Evolutionary conservation across 1,140 invertebrate species (phyloP).

Genomic region (Scylla paramamosain): DNA sequence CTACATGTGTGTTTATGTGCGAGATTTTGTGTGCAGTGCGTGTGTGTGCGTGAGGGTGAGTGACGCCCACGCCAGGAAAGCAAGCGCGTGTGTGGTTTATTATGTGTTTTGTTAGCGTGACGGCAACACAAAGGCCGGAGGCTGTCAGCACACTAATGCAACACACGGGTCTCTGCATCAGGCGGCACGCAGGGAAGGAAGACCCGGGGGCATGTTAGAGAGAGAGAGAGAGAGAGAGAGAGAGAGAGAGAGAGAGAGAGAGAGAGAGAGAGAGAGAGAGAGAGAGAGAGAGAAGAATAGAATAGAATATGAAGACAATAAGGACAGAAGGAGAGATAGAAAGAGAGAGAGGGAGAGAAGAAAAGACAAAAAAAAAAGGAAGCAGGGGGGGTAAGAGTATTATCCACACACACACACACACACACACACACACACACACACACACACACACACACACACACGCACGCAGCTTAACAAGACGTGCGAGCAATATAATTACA

Average conservation of each 20-base stretch:
- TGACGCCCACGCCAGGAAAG: too few relatives aligned
- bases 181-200: not conserved
- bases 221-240: slow-evolving; percentile 32
- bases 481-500: not conserved
- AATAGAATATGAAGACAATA: not conserved
- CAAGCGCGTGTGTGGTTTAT: too few relatives aligned
- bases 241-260: slow-evolving; percentile 39
- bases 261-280: slow-evolving; percentile 17
- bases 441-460: slow-evolving; percentile 11
- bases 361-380: not conserved
- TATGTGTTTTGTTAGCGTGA: not conserved
- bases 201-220: not conserved
- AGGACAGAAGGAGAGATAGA: not conserved
- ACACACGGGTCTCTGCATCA: not conserved
- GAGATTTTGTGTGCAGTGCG: too few relatives aligned
- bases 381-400: not conserved
- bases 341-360: too few relatives aligned
- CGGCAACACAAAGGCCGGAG: slow-evolving; percentile 7
- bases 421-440: slow-evolving; percentile 20
- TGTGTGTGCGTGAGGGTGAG: too few relatives aligned
- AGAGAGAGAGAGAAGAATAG: not conserved
- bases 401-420: not conserved
- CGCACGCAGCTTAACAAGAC: not conserved
- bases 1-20: too few relatives aligned
- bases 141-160: not conserved